Conservation (phyloP, 2,888 invertebrate species). For the Drosophila diplacantha region DNA sequence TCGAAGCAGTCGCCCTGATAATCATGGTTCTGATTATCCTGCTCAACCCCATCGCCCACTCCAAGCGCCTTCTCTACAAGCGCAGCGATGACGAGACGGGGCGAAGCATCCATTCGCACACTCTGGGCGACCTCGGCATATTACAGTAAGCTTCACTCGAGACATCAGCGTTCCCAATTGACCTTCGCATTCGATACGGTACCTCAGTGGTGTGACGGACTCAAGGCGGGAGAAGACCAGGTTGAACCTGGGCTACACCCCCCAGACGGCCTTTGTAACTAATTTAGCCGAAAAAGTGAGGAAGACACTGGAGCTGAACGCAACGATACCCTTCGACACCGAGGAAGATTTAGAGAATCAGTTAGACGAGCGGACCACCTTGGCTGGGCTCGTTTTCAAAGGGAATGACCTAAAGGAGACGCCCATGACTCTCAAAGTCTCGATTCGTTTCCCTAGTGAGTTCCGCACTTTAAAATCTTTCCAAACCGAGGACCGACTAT, state of each 20-base stretch:
- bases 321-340: slow-evolving; percentile 29
- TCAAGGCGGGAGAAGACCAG: slow-evolving; percentile 50
- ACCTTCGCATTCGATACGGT: not conserved
- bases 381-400: slow-evolving; percentile 63
- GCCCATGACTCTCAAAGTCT: slow-evolving; percentile 44
- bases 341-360: slow-evolving; percentile 41
- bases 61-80: slow-evolving; percentile 44
- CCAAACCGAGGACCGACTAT: slow-evolving; percentile 54
- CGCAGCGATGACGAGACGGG: slow-evolving; percentile 31
- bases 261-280: slow-evolving; percentile 29
- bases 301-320: slow-evolving; percentile 38
- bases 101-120: slow-evolving; percentile 33
- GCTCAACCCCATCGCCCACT: slow-evolving; percentile 44
- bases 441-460: slow-evolving; percentile 66
- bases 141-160: slow-evolving; percentile 50
- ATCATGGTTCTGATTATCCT: slow-evolving; percentile 49
- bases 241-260: slow-evolving; percentile 55
- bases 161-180: too few species aligned
- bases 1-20: slow-evolving; percentile 57
- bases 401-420: not conserved
- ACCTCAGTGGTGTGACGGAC: slow-evolving; percentile 23
- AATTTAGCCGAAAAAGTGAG: slow-evolving; percentile 44
- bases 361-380: slow-evolving; percentile 53
- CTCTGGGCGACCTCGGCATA: slow-evolving; percentile 47
- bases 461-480: slow-evolving; percentile 62